Base-by-base conservation (phyloP, 2,113 vertebrate genomes). In the Eudyptes chrysolophus region DNA sequence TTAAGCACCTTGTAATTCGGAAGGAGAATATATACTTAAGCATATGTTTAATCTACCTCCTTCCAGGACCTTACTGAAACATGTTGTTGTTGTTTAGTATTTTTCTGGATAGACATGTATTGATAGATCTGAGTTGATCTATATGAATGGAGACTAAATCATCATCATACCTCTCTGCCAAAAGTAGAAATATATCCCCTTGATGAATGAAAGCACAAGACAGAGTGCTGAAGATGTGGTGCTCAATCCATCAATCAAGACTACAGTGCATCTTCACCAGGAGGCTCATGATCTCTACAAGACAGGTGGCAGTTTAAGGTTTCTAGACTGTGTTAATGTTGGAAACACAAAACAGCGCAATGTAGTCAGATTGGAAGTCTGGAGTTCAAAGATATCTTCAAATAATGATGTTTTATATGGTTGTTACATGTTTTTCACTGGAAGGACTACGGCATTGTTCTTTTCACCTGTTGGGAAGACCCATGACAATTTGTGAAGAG, bases 1-100 rank as follows among this genome's bases (percentile, higher is more conserved):
- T 62, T 68, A 92, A 93, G 74, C 89, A 92, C 66, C 84, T 97
- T 97, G 49, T 68, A 69, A 49, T 54, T 21, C 93, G 84, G 78
- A 93, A 88, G 82, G 49, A 94, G 49, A 93, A 61, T 42, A 46
- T 7, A 48, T 65, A 57, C 26, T 68, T 82, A 71, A 68, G 26
- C 27, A 17, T 64, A 55, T 13, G 3, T 62, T 90, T 69, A 83
- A 58, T 16, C 40, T 80, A 49, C 1, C 2, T 85, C 42, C 78
- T 95, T 75, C 84, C 51, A 83, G 71, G 36, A 90, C 15, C 9
- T 92, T 82, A 61, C 7, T 52, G 40, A 83, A 94, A 52, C 34
- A 17, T 17, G 18, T 60, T 54, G 26, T 64, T 57, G 10, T 42
- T 9, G 10, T 38, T 16, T 64, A 32, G 7, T 40, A 49, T 48